Evolutionary conservation across 2,797 vertebrate species (phyloP).

Genomic region (Garrulus glandarius): DNA sequence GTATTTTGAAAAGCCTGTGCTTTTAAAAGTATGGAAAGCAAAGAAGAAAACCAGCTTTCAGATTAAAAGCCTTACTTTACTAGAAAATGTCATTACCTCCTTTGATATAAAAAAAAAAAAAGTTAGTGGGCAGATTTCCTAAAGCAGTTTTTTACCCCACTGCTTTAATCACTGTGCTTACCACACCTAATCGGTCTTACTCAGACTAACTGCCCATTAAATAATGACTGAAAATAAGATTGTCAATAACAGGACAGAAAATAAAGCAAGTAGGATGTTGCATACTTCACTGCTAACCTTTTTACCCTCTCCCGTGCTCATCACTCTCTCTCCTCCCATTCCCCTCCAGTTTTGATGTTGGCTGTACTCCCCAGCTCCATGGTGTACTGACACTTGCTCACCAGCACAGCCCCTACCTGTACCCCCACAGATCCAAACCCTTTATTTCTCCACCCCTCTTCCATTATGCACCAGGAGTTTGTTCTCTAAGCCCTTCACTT

Average conservation of each 20-base stretch:
- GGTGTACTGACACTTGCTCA: fast-evolving
- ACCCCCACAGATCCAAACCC: background rate
- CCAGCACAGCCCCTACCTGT: background rate
- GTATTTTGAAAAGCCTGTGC: background rate
- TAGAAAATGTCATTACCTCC: background rate
- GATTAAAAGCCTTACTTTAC: background rate
- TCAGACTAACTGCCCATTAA: background rate
- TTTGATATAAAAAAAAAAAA: background rate
- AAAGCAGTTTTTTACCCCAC: background rate
- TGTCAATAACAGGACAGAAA: slow-evolving; percentile 22
- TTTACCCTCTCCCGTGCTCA: background rate
- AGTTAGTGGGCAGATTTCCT: background rate
- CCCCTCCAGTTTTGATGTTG: background rate
- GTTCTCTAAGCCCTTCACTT: background rate
- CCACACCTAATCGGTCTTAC: background rate
- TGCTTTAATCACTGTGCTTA: slow-evolving; percentile 13
- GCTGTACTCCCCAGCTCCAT: background rate
- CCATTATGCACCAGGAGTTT: background rate
- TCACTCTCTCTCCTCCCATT: background rate
- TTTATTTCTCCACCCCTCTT: background rate
- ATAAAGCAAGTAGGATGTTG: slow-evolving; percentile 6
- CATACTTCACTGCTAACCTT: background rate
- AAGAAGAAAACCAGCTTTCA: background rate
- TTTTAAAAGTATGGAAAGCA: background rate
- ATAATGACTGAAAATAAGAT: slow-evolving; percentile 31